Percentiles rank a stretch among this genome's conserved stretches.
Evolutionary conservation across 2,797 vertebrate species (phyloP).

Genomic region (Lacerta agilis): DNA sequence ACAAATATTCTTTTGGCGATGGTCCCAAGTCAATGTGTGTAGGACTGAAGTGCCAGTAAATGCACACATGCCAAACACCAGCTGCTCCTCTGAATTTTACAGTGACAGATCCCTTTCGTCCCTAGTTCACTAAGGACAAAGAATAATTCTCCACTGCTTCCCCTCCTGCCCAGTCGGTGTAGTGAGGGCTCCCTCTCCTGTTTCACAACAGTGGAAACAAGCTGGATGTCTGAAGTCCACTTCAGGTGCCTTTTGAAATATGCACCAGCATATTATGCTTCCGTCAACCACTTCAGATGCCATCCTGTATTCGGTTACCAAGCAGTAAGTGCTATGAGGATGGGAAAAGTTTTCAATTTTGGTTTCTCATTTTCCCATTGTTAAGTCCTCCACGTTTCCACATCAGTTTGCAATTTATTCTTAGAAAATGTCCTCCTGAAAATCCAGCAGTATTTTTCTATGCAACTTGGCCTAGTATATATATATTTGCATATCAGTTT

Average conservation of each 20-base stretch:
- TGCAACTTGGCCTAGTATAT: no score
- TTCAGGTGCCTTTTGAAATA: background rate
- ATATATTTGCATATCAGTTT: no score
- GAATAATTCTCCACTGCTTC: background rate
- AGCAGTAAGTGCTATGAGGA: no score
- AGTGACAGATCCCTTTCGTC: fast-evolving
- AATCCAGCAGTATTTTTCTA: no score
- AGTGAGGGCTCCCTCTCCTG: slow-evolving; percentile 64
- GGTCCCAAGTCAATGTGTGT: background rate
- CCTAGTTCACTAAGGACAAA: fast-evolving
- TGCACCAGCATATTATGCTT: background rate
- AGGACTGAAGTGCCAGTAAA: background rate
- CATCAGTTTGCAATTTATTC: no score
- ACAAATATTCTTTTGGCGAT: background rate
- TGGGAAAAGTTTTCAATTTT: no score
- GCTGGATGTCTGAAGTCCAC: background rate
- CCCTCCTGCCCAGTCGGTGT: background rate
- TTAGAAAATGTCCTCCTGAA: no score
- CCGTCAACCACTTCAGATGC: background rate
- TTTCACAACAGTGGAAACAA: background rate
- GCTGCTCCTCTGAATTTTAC: background rate
- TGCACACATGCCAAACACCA: slow-evolving; percentile 10
- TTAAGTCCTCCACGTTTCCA: no score
- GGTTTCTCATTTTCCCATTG: no score
- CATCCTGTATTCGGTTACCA: no score